Conservation (phyloP, 2,113 vertebrate genomes). For the Scartelaos histophorus region DNA sequence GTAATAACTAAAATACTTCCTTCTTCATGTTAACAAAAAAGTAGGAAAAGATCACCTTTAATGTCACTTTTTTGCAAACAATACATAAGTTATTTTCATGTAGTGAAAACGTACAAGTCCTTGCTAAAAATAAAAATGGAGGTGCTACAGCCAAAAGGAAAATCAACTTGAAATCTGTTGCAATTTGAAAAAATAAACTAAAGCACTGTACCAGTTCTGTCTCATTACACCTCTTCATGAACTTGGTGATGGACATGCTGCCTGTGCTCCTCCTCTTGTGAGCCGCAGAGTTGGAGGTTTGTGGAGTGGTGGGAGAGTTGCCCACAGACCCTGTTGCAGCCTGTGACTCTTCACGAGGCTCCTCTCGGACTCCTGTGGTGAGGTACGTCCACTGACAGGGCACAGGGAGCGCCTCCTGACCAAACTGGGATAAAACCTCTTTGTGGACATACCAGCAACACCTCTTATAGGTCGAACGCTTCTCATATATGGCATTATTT, state of each 20-base stretch:
- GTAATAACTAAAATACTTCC: background rate
- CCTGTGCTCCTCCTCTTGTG: constrained; percentile 83
- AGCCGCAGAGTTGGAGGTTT: constrained; percentile 51
- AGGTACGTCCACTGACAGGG: constrained; percentile 92
- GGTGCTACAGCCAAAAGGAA: too few relatives aligned
- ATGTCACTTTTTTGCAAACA: too few relatives aligned
- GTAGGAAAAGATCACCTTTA: background rate
- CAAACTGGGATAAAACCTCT: constrained; percentile 82
- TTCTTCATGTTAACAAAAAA: background rate
- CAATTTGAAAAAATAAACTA: background rate
- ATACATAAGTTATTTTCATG: background rate
- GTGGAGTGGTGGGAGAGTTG: constrained; percentile 68
- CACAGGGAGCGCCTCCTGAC: constrained; percentile 84
- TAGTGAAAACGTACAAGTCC: background rate
- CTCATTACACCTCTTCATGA: constrained; percentile 86
- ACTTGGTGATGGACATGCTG: constrained; percentile 93
- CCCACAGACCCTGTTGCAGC: constrained; percentile 50
- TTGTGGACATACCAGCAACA: constrained; percentile 92
- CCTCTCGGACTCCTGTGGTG: constrained; percentile 77
- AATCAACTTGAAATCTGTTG: too few relatives aligned
- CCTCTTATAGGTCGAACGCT: constrained; percentile 83
- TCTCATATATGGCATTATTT: constrained; percentile 89
- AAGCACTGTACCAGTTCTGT: constrained; percentile 76
- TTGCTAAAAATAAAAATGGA: background rate
- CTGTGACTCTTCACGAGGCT: constrained; percentile 79